Conservation (phyloP, 2,888 invertebrate genomes). For the Rapana venosa region DNA sequence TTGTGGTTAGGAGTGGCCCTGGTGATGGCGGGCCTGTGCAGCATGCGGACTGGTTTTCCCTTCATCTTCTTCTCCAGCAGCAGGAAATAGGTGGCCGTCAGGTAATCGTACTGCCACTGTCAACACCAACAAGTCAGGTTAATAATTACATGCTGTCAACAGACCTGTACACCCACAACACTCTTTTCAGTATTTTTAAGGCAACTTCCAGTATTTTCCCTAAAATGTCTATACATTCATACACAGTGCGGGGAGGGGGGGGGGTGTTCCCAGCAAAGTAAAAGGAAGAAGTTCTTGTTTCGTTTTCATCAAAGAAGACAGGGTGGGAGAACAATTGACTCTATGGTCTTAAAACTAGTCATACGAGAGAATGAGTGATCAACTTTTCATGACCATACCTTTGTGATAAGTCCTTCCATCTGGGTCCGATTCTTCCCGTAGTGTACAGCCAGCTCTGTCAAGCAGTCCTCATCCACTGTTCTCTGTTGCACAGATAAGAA, state of each 20-base stretch:
- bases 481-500: slow-evolving; percentile 63
- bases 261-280: too few species aligned
- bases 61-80: slow-evolving; percentile 83
- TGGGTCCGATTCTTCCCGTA: slow-evolving; percentile 76
- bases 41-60: slow-evolving; percentile 79
- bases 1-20: slow-evolving; percentile 47
- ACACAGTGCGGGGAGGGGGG: too few species aligned
- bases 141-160: slow-evolving; percentile 1
- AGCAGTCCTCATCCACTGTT: slow-evolving; percentile 82
- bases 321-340: too few species aligned
- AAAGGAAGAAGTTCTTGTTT: too few species aligned
- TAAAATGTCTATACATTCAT: background rate
- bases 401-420: slow-evolving; percentile 72
- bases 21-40: slow-evolving; percentile 56
- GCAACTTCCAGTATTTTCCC: background rate
- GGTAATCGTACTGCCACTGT: slow-evolving; percentile 85
- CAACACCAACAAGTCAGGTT: slow-evolving; percentile 52
- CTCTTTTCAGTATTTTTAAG: too few species aligned
- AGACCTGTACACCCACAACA: too few species aligned
- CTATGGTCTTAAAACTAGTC: background rate
- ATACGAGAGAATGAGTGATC: background rate
- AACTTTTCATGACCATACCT: slow-evolving; percentile 56
- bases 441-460: slow-evolving; percentile 81
- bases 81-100: slow-evolving; percentile 87
- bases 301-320: too few species aligned